Percentiles rank a stretch among this genome's conserved stretches.
Conservation (phyloP, 2,888 invertebrate species). For the Rotaria socialis region DNA sequence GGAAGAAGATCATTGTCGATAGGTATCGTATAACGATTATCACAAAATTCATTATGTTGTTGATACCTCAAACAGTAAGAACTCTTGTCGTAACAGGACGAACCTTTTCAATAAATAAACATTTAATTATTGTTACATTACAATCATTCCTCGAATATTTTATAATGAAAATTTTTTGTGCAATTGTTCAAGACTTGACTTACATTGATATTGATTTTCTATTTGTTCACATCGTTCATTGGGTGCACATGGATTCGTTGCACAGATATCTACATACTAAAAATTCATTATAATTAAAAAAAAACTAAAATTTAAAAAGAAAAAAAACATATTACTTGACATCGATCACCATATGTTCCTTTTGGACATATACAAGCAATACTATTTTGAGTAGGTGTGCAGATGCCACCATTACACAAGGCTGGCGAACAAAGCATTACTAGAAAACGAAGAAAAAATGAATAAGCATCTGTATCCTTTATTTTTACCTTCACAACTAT, state of each 20-base stretch:
- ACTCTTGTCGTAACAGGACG: slow-evolving; percentile 17
- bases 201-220: slow-evolving; percentile 33
- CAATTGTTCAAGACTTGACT: not conserved
- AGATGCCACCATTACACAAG: slow-evolving; percentile 12
- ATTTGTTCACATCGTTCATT: slow-evolving; percentile 31
- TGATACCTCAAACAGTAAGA: slow-evolving; percentile 1
- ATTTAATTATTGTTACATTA: not conserved
- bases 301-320: not conserved
- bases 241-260: not conserved
- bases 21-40: slow-evolving; percentile 28
- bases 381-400: not conserved
- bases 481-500: slow-evolving; percentile 16
- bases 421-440: not conserved
- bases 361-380: not conserved
- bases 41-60: slow-evolving; percentile 13
- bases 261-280: slow-evolving; percentile 12
- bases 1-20: not conserved
- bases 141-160: not conserved
- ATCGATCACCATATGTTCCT: slow-evolving; percentile 2
- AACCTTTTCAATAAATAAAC: not conserved
- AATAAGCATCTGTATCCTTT: not conserved
- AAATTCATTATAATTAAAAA: not conserved
- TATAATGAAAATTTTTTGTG: too few relatives aligned
- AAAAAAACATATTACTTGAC: not conserved
- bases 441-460: not conserved